Percentiles rank a stretch among this genome's conserved stretches.
These are phyloP conservation scores for Philotrypesis tridentata DNA, from an alignment of 1,140 invertebrate species.

Conservation along the genomic window DNA sequence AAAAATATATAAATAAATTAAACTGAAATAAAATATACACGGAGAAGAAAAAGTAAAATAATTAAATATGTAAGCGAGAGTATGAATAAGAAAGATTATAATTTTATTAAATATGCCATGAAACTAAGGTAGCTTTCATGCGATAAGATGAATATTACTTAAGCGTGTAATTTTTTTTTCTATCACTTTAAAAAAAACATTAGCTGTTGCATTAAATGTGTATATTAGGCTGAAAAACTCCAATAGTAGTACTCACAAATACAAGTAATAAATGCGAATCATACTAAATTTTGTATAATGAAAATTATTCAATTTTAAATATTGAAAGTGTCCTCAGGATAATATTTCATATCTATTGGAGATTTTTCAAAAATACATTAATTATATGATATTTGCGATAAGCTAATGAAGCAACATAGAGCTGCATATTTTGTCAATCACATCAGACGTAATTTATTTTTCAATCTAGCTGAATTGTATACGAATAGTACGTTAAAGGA, in stretches of 20 bases:
- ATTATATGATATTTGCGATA: conserved; percentile 11
- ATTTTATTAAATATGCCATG: conserved; percentile 35
- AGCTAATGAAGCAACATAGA: conserved; percentile 7
- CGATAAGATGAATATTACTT: conserved; percentile 33
- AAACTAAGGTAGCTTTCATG: conserved; percentile 35
- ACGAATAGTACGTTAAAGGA: conserved; percentile 21
- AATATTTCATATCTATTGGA: conserved; percentile 14
- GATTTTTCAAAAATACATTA: conserved; percentile 30
- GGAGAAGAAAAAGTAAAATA: conserved; percentile 28
- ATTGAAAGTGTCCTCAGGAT: neutral
- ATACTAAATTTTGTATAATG: neutral
- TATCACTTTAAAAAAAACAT: too few species aligned
- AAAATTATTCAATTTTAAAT: neutral
- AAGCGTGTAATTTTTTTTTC: conserved; percentile 9
- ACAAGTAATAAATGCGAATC: neutral
- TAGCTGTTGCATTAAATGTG: conserved; percentile 3
- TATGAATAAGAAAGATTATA: conserved; percentile 30
- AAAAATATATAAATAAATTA: conserved; percentile 50
- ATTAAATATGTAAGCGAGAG: conserved; percentile 39
- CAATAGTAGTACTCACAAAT: conserved; percentile 6
- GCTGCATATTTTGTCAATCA: neutral
- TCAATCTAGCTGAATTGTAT: conserved; percentile 7
- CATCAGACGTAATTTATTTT: conserved; percentile 17
- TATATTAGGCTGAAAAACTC: conserved; percentile 32
- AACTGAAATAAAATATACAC: conserved; percentile 27